Conservation (phyloP, 2,888 invertebrate genomes). For the Leucophenga montana region DNA sequence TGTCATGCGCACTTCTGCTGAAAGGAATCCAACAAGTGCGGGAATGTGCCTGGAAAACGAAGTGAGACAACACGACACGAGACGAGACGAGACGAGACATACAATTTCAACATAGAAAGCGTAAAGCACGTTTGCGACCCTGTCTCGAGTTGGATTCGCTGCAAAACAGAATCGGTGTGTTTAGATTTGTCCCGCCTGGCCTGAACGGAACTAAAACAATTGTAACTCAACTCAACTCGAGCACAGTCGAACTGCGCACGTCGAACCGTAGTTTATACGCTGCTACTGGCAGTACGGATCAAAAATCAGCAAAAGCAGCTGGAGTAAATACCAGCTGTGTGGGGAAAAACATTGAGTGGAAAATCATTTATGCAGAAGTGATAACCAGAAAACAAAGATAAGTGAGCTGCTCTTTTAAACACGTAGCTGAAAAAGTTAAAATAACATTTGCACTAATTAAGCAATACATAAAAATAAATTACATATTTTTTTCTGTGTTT, state of each 20-base stretch:
- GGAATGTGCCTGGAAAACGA: slow-evolving; percentile 41
- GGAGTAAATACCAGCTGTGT: background rate
- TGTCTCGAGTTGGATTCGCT: slow-evolving; percentile 12
- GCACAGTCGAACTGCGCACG: background rate
- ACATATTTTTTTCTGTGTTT: background rate
- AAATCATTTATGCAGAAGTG: slow-evolving; percentile 25
- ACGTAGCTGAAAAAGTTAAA: background rate
- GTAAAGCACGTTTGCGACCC: slow-evolving; percentile 32
- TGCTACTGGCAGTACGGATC: background rate
- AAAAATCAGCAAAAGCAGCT: background rate
- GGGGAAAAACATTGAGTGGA: slow-evolving; percentile 35
- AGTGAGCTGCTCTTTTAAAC: background rate
- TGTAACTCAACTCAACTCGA: background rate
- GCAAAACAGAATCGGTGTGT: background rate
- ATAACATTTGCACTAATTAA: background rate
- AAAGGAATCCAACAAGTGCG: slow-evolving; percentile 67
- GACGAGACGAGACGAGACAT: no score
- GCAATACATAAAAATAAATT: background rate
- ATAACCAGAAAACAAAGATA: background rate
- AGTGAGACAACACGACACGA: slow-evolving; percentile 35
- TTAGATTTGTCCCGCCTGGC: slow-evolving; percentile 47
- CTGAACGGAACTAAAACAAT: slow-evolving; percentile 37
- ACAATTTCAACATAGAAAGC: slow-evolving; percentile 39
- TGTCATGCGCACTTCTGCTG: slow-evolving; percentile 55
- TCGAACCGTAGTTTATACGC: no score